These are phyloP conservation scores for Cliona cf. orientalis DNA, from an alignment of 37 sponge, comb jelly and placozoan genomes.

Conservation along the genomic window DNA sequence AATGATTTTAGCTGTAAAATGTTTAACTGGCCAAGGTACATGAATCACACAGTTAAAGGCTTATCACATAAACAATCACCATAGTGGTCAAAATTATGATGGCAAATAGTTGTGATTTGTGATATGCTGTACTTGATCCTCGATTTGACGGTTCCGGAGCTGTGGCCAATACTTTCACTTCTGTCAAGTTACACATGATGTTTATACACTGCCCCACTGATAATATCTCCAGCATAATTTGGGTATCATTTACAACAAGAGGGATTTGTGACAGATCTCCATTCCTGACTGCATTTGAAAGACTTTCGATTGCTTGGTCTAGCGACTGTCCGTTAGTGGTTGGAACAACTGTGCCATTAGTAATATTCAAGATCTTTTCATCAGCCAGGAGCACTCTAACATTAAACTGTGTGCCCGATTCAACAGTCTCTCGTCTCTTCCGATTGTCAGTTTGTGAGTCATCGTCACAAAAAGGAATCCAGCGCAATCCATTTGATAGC, in stretches of 20 bases:
- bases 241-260: neutral
- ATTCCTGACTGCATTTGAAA: conserved; percentile 4
- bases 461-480: conserved; percentile 31
- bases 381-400: conserved; percentile 21
- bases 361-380: conserved; percentile 13
- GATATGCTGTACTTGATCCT: too few relatives aligned
- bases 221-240: neutral
- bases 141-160: too few relatives aligned
- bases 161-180: too few relatives aligned
- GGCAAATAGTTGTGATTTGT: too few relatives aligned
- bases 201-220: neutral
- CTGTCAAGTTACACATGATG: too few relatives aligned
- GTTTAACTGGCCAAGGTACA: too few relatives aligned
- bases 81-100: too few relatives aligned
- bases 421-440: neutral
- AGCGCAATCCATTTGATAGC: conserved; percentile 20
- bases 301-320: neutral
- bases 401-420: neutral
- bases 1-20: too few relatives aligned
- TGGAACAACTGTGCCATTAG: conserved; percentile 7
- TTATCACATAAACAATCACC: too few relatives aligned
- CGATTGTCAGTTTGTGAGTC: neutral
- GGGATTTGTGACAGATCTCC: neutral
- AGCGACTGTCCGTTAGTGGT: neutral
- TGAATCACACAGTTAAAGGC: too few relatives aligned